Base-by-base conservation (phyloP, 1,140 invertebrate species). In the Bombus breviceps region DNA sequence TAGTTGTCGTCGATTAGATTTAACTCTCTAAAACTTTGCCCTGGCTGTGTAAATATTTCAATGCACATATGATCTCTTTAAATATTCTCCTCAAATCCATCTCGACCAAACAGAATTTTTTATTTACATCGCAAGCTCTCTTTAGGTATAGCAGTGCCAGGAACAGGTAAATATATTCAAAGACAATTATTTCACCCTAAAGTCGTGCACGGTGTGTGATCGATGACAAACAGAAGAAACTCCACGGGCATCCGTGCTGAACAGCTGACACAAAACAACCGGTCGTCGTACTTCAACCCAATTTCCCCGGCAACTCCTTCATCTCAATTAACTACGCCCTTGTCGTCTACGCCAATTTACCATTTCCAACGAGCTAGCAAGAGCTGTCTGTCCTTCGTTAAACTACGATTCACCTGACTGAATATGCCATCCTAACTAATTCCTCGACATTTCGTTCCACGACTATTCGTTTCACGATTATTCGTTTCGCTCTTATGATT, bases 371-470 rank as follows among this genome's bases (percentile, higher is more conserved):
- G 53, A 37, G 57, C 59, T 81, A 37, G 59, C 78, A 57, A 76
- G 76, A 76, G 74, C 76, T 59, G 84, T 68, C 88, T 68, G 79
- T 43, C 85, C 71, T 88, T 89, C 88, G 71, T 89, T 90, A 90
- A 90, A 90, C 79, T 72, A 74, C 81, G 76, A 90, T 90, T 88
- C 85, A 88, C 76, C 86, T 59, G 74, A 71, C 88, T 89, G 84
- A 89, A 90, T 89, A 90, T 89, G 85, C 87, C 80, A n/a, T 71
- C 75, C 59, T 25, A 66, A 69, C 69, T 81, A 80, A 90, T 90
- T 71, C 57, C 64, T 37, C 68, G 78, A 87, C 77, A 57, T 86
- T 88, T 78, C 71, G 3, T 39, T 37, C 4, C 5, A n/a, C 25
- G 12, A 32, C 28, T 13, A 15, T 73, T 81, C 69, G 28, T 53